Conservation (phyloP, 2,797 vertebrate species). For the Pantherophis alleghaniensis region DNA sequence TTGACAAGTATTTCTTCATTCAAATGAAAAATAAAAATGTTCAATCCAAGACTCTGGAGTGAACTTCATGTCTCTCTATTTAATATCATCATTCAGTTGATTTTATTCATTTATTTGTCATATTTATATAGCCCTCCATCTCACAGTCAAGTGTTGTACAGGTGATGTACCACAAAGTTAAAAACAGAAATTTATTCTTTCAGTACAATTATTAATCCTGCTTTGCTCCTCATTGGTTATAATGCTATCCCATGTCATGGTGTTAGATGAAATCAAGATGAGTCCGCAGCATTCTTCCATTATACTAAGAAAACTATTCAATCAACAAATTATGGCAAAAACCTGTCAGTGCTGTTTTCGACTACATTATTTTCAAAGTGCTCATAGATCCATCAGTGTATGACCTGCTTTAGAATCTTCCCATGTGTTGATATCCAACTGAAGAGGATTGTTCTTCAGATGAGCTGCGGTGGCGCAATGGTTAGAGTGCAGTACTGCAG, state of each 20-base stretch:
- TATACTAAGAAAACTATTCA: neutral
- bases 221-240: neutral
- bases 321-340: neutral
- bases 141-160: neutral
- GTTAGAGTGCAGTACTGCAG: too few relatives aligned
- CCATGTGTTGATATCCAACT: neutral
- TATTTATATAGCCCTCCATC: neutral
- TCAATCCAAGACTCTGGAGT: neutral
- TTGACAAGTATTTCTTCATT: neutral
- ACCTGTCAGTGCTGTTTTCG: neutral
- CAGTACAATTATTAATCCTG: neutral
- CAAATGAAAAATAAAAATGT: neutral
- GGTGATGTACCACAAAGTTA: neutral
- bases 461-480: too few relatives aligned
- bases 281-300: neutral
- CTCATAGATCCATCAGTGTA: neutral
- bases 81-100: neutral
- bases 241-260: neutral
- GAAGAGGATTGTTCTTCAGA: neutral
- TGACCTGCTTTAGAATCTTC: neutral
- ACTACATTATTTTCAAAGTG: neutral
- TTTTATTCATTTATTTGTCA: neutral
- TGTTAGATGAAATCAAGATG: neutral
- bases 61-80: neutral
- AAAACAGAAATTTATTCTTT: neutral